Conservation (phyloP, 2,888 invertebrate genomes). For the Bombylius discolor region DNA sequence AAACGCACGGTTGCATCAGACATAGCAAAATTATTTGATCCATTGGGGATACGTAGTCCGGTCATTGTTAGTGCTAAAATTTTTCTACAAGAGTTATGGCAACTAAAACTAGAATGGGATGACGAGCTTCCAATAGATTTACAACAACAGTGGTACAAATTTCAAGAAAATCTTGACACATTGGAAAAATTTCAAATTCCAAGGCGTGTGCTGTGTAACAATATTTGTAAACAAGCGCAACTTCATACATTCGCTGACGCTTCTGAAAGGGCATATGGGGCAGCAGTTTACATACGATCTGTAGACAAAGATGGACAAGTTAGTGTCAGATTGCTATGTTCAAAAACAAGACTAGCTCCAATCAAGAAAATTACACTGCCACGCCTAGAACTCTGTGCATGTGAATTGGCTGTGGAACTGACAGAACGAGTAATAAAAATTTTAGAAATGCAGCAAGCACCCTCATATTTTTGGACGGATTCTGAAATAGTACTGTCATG, state of each 20-base stretch:
- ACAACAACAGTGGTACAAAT: not conserved
- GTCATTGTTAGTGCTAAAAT: constrained; percentile 2
- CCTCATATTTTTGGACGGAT: constrained; percentile 14
- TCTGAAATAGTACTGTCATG: constrained; percentile 15
- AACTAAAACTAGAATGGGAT: constrained; percentile 4
- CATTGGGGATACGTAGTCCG: constrained; percentile 5
- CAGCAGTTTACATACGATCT: constrained; percentile 12
- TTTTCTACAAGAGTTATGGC: constrained; percentile 6
- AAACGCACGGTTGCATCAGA: not conserved
- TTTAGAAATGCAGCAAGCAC: not conserved
- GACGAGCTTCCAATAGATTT: not conserved
- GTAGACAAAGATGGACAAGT: not conserved
- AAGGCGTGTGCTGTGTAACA: not conserved
- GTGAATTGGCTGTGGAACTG: constrained; percentile 3
- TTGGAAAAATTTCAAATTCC: not conserved
- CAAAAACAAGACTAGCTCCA: not conserved
- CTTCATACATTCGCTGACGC: constrained; percentile 16
- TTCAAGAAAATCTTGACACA: not conserved
- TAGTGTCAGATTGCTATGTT: not conserved
- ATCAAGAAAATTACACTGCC: not conserved
- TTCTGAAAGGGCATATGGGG: constrained; percentile 14
- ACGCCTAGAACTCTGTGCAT: not conserved
- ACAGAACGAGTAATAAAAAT: not conserved
- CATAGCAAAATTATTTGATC: not conserved
- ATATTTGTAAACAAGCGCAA: not conserved